Evolutionary conservation across 2,888 invertebrate species (phyloP).

Genomic region (Pterobdella sp.): DNA sequence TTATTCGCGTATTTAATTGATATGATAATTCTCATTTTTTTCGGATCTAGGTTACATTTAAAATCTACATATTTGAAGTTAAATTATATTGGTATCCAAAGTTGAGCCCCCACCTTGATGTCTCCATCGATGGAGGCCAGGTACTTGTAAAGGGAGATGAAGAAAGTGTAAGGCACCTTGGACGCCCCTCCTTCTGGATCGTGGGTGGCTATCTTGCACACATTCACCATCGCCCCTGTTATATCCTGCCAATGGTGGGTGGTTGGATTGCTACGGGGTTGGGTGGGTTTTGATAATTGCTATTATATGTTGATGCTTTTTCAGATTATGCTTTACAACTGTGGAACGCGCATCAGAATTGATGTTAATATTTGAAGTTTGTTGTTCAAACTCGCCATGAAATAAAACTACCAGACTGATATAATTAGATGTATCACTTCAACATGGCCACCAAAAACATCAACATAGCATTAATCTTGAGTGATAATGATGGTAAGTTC

Average conservation of each 20-base stretch:
- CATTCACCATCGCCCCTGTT: conserved; percentile 68
- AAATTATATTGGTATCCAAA: no score
- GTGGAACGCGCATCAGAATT: no score
- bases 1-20: no score
- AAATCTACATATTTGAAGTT: no score
- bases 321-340: no score
- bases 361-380: no score
- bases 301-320: no score
- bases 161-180: conserved; percentile 58
- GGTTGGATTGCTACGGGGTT: background rate
- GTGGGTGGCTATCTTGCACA: conserved; percentile 72
- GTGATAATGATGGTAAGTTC: background rate
- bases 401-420: no score
- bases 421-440: background rate
- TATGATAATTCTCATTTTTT: no score
- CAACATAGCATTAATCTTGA: background rate
- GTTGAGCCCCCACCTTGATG: conserved; percentile 41
- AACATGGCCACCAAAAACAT: background rate
- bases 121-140: conserved; percentile 50
- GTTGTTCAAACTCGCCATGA: no score
- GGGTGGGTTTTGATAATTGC: no score
- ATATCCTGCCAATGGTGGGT: conserved; percentile 56
- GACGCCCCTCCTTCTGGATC: conserved; percentile 77
- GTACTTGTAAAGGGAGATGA: conserved; percentile 49
- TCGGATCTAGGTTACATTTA: no score